These are phyloP conservation scores for Atrichornis clamosus DNA, from an alignment of 2,113 vertebrate species.

Conservation along the genomic window DNA sequence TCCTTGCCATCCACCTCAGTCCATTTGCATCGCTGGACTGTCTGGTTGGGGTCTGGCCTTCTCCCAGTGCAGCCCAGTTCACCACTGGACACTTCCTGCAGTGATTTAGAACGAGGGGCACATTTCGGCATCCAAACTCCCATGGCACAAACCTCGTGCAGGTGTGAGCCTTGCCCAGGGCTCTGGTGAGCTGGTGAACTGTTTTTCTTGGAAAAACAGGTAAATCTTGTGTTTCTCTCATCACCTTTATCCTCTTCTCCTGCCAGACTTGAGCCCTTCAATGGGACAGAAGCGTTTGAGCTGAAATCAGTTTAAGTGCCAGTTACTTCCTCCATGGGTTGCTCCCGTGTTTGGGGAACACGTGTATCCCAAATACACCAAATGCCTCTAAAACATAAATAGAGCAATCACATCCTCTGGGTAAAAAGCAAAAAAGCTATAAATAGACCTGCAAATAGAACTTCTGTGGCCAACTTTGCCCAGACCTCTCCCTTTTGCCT, in stretches of 20 bases:
- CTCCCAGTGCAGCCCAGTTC: background rate
- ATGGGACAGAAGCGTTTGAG: background rate
- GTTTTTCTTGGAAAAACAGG: background rate
- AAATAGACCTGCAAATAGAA: background rate
- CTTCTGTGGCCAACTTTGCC: background rate
- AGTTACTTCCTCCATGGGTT: background rate
- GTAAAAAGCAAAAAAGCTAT: background rate
- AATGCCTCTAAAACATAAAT: background rate
- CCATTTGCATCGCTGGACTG: fast-evolving
- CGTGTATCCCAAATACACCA: background rate
- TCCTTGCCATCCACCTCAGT: fast-evolving
- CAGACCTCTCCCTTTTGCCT: background rate
- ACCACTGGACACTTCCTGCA: fast-evolving
- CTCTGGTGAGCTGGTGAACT: background rate
- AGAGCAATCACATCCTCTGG: background rate
- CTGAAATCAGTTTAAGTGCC: background rate
- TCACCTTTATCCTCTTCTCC: background rate
- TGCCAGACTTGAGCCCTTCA: background rate
- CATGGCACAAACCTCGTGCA: fast-evolving
- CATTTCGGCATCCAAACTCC: background rate
- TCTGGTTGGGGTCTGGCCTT: background rate
- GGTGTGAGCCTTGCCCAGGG: background rate
- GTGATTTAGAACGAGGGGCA: fast-evolving
- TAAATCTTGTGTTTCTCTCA: background rate
- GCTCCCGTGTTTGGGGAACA: background rate